phyloP scores from a whole-genome alignment of 2,888 invertebrate species.

The Calameuta pallipes region DNA sequence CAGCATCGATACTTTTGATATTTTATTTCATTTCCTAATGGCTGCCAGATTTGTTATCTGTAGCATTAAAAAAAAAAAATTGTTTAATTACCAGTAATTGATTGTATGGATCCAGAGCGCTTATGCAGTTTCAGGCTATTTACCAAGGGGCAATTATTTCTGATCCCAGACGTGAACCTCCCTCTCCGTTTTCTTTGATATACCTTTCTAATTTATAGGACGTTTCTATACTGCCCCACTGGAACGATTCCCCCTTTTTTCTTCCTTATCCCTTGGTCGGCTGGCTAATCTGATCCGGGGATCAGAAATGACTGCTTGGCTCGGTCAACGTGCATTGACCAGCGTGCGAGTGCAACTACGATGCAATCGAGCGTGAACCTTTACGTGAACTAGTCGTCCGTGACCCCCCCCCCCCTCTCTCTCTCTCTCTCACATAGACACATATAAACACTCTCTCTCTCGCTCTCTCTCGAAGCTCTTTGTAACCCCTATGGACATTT shows the following conservation, averaged over 20 bases:
- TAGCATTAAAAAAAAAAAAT: too few relatives aligned
- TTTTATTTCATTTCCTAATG: background rate
- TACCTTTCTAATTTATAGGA: too few relatives aligned
- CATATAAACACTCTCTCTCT: background rate
- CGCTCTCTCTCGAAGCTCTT: conserved; percentile 9
- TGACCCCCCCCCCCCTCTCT: conserved; percentile 45
- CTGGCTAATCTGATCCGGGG: conserved; percentile 39
- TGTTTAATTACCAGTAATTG: too few relatives aligned
- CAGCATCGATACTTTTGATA: conserved; percentile 42
- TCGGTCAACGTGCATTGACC: conserved; percentile 42
- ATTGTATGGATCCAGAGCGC: background rate
- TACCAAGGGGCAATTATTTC: conserved; percentile 32
- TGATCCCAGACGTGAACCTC: conserved; percentile 47
- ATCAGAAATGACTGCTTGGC: conserved; percentile 56
- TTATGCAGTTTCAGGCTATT: background rate
- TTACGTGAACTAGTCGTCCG: conserved; percentile 57
- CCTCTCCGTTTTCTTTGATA: conserved; percentile 2
- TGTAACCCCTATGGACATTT: background rate
- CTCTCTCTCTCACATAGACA: too few relatives aligned
- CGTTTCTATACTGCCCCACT: background rate
- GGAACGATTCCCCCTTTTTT: conserved; percentile 5
- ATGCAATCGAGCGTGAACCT: conserved; percentile 58
- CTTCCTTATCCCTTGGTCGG: conserved; percentile 22
- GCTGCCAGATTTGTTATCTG: too few relatives aligned
- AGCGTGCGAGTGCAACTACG: conserved; percentile 26